Evolutionary conservation across 2,113 vertebrate species (phyloP), one percentile per base, ranked within the genome.

Genomic region (Phrynocephalus versicolor): DNA sequence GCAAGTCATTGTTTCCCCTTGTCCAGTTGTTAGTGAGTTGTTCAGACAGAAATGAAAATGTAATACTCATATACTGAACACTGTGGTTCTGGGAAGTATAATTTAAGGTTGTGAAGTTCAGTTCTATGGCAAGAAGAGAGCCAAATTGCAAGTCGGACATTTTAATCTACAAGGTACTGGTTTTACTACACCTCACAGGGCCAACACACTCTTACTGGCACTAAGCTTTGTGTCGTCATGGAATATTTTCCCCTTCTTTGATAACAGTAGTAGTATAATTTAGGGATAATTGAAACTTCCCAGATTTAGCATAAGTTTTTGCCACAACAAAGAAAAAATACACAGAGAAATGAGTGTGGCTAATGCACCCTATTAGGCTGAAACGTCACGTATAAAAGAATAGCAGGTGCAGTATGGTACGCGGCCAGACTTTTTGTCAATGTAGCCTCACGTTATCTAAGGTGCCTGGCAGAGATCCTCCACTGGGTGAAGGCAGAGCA

Each of bases 131-230:
- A 87, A 85, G 6, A 86, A 25, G 37, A 79, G 84, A 79, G 84
- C 27, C 35, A 71, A 85, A 69, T 76, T 65, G 70, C 58, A 76
- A 89, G 78, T 33, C 30, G 51, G 72, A 25, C n/a, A 1, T 33
- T 21, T 6, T 45, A 87, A 0, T 82, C 39, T 12, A 85, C 35
- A 33, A 82, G 70, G 81, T 37, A 30, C 21, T 35, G 39, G 90
- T 65, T 67, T 76, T 67, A 67, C 18, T 27, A 21, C 35, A 25
- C 60, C 0, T 75, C 85, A 39, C 85, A 88, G 37, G 33, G 41
- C 90, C 89, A 93, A 80, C 81, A 75, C 85, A 92, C 90, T 94
- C 89, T 89, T 88, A 86, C 67, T 75, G 89, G 80, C 87, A 90
- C 84, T 90, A 89, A 90, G 79, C 82, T 91, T 84, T 37, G 81